phyloP scores from a whole-genome alignment of 92 coral and sea anemone species.

The Porites divaricata region DNA sequence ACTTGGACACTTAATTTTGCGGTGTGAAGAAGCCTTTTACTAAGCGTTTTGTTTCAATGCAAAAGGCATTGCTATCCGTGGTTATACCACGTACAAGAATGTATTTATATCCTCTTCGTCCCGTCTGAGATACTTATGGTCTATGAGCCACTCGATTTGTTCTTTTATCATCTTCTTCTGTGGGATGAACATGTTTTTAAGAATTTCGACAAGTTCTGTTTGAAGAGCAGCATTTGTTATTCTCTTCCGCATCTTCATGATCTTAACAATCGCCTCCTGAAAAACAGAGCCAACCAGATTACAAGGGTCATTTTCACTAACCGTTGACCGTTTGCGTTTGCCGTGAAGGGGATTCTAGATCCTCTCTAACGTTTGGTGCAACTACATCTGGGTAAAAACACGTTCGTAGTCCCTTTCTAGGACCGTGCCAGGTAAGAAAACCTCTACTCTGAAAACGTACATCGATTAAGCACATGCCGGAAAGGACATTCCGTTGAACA shows the following conservation, averaged over 20 bases:
- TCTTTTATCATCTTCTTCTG: slow-evolving; percentile 99
- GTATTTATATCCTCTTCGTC: slow-evolving; percentile 95
- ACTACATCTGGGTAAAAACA: no score
- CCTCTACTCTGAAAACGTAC: no score
- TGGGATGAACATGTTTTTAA: slow-evolving; percentile 99
- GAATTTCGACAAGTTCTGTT: slow-evolving; percentile 95
- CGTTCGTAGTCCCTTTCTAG: no score
- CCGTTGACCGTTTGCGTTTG: no score
- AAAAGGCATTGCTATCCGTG: neutral
- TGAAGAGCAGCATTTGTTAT: slow-evolving; percentile 96
- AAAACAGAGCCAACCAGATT: neutral
- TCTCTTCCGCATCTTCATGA: slow-evolving; percentile 96
- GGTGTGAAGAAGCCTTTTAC: neutral
- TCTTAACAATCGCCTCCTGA: slow-evolving; percentile 97
- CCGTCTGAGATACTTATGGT: slow-evolving; percentile 92
- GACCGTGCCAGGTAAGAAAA: no score
- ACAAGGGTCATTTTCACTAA: neutral
- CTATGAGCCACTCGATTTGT: slow-evolving; percentile 98
- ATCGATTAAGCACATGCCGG: no score
- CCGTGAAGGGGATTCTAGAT: no score
- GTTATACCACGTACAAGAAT: slow-evolving; percentile 83
- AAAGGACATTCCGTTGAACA: no score
- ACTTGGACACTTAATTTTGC: neutral
- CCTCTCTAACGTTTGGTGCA: no score
- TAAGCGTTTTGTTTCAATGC: no score